Conservation (phyloP, 1,140 invertebrate species). For the Chironomus tepperi region DNA sequence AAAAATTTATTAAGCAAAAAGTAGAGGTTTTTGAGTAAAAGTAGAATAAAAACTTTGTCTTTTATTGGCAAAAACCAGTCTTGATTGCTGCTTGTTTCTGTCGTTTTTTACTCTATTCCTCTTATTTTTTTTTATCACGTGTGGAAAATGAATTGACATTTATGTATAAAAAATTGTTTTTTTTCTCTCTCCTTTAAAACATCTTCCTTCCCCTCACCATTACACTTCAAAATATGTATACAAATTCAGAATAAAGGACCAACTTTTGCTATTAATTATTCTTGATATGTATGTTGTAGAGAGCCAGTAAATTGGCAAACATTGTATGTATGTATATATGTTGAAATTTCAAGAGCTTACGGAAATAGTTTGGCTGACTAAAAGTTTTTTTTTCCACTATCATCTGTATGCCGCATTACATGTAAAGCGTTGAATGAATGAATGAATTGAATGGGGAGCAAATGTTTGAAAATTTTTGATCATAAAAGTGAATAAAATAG, state of each 20-base stretch:
- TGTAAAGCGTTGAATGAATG: not conserved
- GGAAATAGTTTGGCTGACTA: constrained; percentile 5
- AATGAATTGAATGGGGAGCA: constrained; percentile 14
- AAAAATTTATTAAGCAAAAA: not conserved
- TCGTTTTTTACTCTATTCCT: not conserved
- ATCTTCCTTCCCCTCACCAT: too few species aligned
- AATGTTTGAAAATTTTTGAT: constrained; percentile 18
- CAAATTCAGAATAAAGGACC: not conserved
- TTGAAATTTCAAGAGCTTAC: not conserved
- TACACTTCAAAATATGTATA: too few species aligned
- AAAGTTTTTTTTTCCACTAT: not conserved
- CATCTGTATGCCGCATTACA: not conserved
- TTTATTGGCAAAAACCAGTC: not conserved
- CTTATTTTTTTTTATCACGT: constrained; percentile 17
- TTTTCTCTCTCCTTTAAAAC: too few species aligned
- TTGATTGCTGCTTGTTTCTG: constrained; percentile 3
- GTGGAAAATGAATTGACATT: constrained; percentile 19
- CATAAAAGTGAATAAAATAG: not conserved
- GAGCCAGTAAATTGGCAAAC: constrained; percentile 18
- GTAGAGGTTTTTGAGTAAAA: not conserved
- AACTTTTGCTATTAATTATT: constrained; percentile 23
- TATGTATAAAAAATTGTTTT: constrained; percentile 1
- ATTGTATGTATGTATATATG: constrained; percentile 19
- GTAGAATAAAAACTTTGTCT: constrained; percentile 12
- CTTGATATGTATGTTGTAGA: not conserved